Conservation (phyloP, 2,113 vertebrate genomes). For the Illadopsis cleaveri region DNA sequence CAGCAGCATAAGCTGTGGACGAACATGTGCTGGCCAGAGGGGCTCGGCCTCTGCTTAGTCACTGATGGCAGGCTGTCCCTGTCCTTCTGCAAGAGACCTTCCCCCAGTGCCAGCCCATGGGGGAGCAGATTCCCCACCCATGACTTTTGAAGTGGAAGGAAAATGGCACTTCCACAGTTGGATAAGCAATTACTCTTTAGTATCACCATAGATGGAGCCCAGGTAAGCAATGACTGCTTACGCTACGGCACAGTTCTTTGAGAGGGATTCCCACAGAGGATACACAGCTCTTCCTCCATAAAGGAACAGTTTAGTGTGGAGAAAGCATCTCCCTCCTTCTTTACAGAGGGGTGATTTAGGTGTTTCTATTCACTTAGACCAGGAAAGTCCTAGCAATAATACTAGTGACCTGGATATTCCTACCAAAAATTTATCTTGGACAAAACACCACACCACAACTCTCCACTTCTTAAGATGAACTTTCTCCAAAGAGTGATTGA, state of each 20-base stretch:
- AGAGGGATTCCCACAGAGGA: neutral
- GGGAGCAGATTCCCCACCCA: neutral
- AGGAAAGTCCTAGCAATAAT: neutral
- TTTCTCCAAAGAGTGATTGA: neutral
- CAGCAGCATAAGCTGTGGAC: fast-evolving
- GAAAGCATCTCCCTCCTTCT: neutral
- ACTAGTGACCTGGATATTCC: neutral
- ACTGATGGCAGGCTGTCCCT: neutral
- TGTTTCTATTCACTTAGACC: neutral
- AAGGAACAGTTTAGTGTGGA: fast-evolving
- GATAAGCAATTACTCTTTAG: neutral
- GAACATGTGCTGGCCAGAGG: neutral
- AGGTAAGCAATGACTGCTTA: neutral
- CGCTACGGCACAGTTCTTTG: neutral
- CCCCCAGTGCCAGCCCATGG: neutral
- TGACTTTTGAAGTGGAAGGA: neutral
- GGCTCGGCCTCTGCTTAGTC: fast-evolving
- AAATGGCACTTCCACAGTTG: neutral
- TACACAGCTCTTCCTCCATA: neutral
- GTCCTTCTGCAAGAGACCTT: neutral
- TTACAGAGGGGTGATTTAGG: neutral
- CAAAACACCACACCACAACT: neutral
- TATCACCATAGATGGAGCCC: neutral
- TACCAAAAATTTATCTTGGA: neutral
- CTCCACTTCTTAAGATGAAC: neutral